A percentile compares a stretch with the other conserved stretches of the same genome.
These are phyloP conservation scores for Chelidonichthys spinosus DNA, from an alignment of 2,797 vertebrate species.

Conservation along the genomic window DNA sequence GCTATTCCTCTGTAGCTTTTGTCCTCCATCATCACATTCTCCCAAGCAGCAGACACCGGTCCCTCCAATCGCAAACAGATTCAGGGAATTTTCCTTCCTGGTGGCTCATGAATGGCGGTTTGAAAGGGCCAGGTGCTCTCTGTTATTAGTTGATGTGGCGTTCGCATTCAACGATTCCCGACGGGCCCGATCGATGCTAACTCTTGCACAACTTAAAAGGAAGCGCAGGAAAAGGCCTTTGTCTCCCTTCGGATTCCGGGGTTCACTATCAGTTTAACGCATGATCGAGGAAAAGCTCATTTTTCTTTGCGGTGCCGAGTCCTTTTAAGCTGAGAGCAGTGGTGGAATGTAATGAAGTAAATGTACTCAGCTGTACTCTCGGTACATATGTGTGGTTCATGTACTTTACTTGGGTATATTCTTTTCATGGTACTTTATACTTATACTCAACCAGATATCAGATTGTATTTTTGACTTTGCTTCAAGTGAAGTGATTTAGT, in stretches of 20 bases:
- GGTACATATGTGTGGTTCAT: neutral
- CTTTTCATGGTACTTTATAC: neutral
- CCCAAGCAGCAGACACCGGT: slow-evolving; percentile 58
- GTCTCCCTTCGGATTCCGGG: slow-evolving; percentile 71
- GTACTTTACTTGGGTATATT: neutral
- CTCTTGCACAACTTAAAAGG: slow-evolving; percentile 83
- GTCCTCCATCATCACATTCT: slow-evolving; percentile 75
- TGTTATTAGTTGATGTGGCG: slow-evolving; percentile 73
- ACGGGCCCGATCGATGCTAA: slow-evolving; percentile 58
- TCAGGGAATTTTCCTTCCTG: slow-evolving; percentile 70
- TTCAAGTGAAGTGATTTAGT: neutral
- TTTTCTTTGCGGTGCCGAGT: slow-evolving; percentile 42
- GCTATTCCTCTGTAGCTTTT: slow-evolving; percentile 84
- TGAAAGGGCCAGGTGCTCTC: slow-evolving; percentile 84
- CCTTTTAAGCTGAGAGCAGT: slow-evolving; percentile 32
- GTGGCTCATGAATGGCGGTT: slow-evolving; percentile 66
- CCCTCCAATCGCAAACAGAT: slow-evolving; percentile 44
- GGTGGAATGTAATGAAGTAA: slow-evolving; percentile 18
- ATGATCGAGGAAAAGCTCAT: slow-evolving; percentile 77
- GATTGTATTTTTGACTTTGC: neutral
- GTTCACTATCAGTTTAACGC: slow-evolving; percentile 82
- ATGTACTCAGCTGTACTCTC: neutral
- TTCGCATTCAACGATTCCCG: slow-evolving; percentile 37
- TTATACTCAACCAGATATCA: neutral
- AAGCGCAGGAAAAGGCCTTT: slow-evolving; percentile 62